Evolutionary conservation across 2,888 invertebrate genomes (phyloP).

Genomic region (Drosophila phalerata): DNA sequence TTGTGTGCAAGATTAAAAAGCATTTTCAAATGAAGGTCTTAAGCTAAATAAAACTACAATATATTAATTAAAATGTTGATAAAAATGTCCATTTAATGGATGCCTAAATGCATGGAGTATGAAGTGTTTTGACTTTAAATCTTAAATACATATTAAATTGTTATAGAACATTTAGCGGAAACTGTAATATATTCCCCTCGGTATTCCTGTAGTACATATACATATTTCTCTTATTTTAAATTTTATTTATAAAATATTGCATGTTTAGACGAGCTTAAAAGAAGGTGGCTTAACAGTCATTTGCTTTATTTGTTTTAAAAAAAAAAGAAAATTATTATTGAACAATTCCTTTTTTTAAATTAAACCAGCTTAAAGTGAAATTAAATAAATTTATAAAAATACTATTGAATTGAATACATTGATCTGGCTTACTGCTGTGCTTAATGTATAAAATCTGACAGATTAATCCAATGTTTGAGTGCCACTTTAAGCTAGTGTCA

Average conservation of each 20-base stretch:
- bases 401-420: too few species aligned
- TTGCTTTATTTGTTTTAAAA: too few species aligned
- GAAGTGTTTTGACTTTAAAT: too few species aligned
- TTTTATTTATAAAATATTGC: background rate
- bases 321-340: background rate
- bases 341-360: background rate
- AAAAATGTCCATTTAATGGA: background rate
- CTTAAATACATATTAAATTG: too few species aligned
- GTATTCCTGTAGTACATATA: too few species aligned
- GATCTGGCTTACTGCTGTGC: background rate
- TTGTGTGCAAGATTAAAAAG: conserved; percentile 10
- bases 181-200: too few species aligned
- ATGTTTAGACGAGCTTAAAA: background rate
- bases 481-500: conserved; percentile 9
- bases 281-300: background rate
- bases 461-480: conserved; percentile 24
- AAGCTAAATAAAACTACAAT: background rate
- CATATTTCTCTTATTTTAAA: too few species aligned
- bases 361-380: background rate
- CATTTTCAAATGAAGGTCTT: background rate
- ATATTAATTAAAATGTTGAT: conserved; percentile 6
- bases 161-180: too few species aligned
- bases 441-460: background rate
- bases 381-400: background rate
- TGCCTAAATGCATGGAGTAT: background rate